phyloP scores from a whole-genome alignment of 35 echinoderm and acorn worm genomes.

The Heliocidaris tuberculata region DNA sequence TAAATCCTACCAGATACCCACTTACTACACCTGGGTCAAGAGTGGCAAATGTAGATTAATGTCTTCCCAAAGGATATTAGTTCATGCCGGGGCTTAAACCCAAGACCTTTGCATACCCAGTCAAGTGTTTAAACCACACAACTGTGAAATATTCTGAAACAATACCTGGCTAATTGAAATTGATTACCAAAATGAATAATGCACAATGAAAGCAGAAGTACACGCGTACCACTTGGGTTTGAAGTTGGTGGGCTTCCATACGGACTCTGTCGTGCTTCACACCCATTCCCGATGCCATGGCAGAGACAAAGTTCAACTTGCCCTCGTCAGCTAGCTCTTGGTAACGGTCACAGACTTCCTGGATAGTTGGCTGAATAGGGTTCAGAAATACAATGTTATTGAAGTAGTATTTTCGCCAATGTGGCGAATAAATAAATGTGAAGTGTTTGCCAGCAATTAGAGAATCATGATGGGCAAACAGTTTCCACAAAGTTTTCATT shows the following conservation, averaged over 20 bases:
- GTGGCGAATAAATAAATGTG: background rate
- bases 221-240: slow-evolving; percentile 39
- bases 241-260: slow-evolving; percentile 33
- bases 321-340: slow-evolving; percentile 39
- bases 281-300: slow-evolving; percentile 52
- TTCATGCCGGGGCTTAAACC: too few species aligned
- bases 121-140: too few species aligned
- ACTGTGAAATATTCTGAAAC: too few species aligned
- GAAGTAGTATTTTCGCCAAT: background rate
- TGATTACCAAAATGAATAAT: too few species aligned
- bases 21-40: background rate
- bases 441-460: background rate
- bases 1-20: background rate
- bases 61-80: too few species aligned
- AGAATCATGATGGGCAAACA: background rate
- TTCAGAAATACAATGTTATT: background rate
- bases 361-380: slow-evolving; percentile 45
- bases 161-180: too few species aligned
- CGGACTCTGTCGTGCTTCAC: slow-evolving; percentile 44
- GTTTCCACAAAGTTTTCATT: background rate
- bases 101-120: too few species aligned
- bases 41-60: too few species aligned
- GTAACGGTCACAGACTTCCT: slow-evolving; percentile 54
- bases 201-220: background rate
- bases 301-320: slow-evolving; percentile 51